Evolutionary conservation across 2,888 invertebrate species (phyloP), one percentile per base, ranked within the genome.

Genomic region (Dioctria linearis): DNA sequence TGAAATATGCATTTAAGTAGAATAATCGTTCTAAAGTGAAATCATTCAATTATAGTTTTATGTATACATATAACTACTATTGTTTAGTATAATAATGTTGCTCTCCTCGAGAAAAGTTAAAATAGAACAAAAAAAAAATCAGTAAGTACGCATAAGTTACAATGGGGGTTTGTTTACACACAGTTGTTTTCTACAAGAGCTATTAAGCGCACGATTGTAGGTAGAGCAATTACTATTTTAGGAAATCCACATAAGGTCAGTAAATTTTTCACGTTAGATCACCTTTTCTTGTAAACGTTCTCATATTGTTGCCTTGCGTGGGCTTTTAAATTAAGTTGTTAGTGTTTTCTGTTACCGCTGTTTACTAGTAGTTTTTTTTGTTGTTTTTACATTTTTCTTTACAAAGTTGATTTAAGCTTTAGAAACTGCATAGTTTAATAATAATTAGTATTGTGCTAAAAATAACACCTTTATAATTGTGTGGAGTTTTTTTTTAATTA

Each of bases 231-330:
- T 67, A 6, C 67, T 43, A 37, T 49, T 25, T 67, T 49, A 6
- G 67, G 67, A 43, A 25, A 49, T 43, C 9, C 5, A 67, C 67
- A 67, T 67, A 67, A 67, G 42, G 25, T 51, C 51, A 51, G 51
- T n/a, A 67, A 6, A 67, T 43, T 67, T 42, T 46, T 43, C 49
- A 67, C 66, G 13, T 66, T 66, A 66, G 42, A 66, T 66, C 66
- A 43, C 66, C 66, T 66, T 66, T 11, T 43, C 51, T 66, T 43
- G 40, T 43, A 42, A 40, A 63, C 9, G 25, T 63, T 39, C 25
- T 25, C 25, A 25, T 25, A 25, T 25, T 25, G 25, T 25, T 39
- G 42, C 8, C 4, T 39, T 43, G 66, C 66, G 66, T 66, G 66
- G 42, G 42, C n/a, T 66, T 43, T 11, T 13, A 66, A 1, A 25